A percentile compares a stretch with the other conserved stretches of the same genome.
phyloP scores from a whole-genome alignment of 2,113 vertebrate species.

The Amia ocellicauda region DNA sequence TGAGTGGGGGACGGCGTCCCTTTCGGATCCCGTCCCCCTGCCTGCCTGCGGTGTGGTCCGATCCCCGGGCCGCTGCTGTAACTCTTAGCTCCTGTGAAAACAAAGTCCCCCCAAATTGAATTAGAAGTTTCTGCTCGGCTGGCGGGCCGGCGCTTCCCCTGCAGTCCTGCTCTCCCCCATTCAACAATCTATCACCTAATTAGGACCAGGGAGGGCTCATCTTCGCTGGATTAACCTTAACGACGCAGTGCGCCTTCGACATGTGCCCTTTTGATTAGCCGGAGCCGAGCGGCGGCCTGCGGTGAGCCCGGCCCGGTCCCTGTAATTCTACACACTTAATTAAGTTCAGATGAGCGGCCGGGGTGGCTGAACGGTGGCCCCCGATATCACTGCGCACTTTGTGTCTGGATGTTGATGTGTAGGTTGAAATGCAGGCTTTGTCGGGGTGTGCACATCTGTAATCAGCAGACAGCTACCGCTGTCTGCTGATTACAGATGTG shows the following conservation, averaged over 20 bases:
- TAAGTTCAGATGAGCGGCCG: slow-evolving; percentile 78
- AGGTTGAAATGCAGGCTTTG: too few relatives aligned
- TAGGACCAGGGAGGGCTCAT: slow-evolving; percentile 74
- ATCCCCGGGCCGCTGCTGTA: slow-evolving; percentile 59
- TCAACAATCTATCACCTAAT: slow-evolving; percentile 81
- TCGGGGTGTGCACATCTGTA: too few relatives aligned
- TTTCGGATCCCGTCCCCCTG: slow-evolving; percentile 19
- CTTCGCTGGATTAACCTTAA: slow-evolving; percentile 82
- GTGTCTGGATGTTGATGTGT: neutral
- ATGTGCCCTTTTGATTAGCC: slow-evolving; percentile 81
- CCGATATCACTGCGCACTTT: neutral
- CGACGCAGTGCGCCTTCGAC: slow-evolving; percentile 78
- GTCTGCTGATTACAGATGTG: too few relatives aligned
- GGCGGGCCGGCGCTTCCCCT: slow-evolving; percentile 72
- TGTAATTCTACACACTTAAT: slow-evolving; percentile 81
- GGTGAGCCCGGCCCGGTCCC: slow-evolving; percentile 61
- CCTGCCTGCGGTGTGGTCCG: slow-evolving; percentile 57
- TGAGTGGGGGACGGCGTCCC: too few relatives aligned
- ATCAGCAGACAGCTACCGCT: too few relatives aligned
- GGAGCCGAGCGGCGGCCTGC: slow-evolving; percentile 67
- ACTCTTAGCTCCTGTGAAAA: slow-evolving; percentile 81
- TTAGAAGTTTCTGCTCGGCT: slow-evolving; percentile 79
- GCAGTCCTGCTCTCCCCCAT: slow-evolving; percentile 74
- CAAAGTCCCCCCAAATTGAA: slow-evolving; percentile 78
- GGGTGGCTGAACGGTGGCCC: neutral